A percentile compares a stretch with the other conserved stretches of the same genome.
These are phyloP conservation scores for Mycetomoellerius zeteki DNA, from an alignment of 1,140 invertebrate genomes.

Conservation along the genomic window DNA sequence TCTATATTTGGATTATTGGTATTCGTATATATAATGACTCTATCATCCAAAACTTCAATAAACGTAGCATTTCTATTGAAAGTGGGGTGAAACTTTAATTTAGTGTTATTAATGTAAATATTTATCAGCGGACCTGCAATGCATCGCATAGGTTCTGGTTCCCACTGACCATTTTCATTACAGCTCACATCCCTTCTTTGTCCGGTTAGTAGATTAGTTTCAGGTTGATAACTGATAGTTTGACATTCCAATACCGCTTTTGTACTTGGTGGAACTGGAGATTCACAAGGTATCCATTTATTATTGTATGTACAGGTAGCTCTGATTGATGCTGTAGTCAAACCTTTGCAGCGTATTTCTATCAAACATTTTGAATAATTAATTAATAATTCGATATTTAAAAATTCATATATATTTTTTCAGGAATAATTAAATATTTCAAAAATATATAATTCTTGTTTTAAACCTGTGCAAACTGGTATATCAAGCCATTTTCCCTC, in stretches of 20 bases:
- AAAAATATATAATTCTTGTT: constrained; percentile 35
- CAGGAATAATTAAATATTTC: constrained; percentile 2
- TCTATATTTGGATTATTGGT: constrained; percentile 8
- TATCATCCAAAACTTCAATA: constrained; percentile 63
- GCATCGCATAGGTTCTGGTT: constrained; percentile 82
- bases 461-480: constrained; percentile 80
- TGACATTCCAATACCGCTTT: constrained; percentile 75
- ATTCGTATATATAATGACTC: constrained; percentile 66
- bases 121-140: constrained; percentile 83
- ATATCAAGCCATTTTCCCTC: constrained; percentile 80
- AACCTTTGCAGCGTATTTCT: constrained; percentile 81
- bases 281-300: constrained; percentile 70
- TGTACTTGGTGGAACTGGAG: constrained; percentile 70
- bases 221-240: constrained; percentile 78
- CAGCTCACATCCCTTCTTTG: constrained; percentile 75
- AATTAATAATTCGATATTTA: constrained; percentile 9
- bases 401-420: background rate
- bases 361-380: constrained; percentile 50
- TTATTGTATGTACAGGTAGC: constrained; percentile 74
- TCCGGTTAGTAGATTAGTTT: constrained; percentile 63
- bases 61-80: constrained; percentile 19
- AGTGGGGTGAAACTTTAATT: constrained; percentile 14
- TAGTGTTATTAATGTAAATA: constrained; percentile 76
- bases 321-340: constrained; percentile 72
- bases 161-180: constrained; percentile 81